phyloP scores from a whole-genome alignment of 2,113 vertebrate genomes.

The Ascaphus truei region DNA sequence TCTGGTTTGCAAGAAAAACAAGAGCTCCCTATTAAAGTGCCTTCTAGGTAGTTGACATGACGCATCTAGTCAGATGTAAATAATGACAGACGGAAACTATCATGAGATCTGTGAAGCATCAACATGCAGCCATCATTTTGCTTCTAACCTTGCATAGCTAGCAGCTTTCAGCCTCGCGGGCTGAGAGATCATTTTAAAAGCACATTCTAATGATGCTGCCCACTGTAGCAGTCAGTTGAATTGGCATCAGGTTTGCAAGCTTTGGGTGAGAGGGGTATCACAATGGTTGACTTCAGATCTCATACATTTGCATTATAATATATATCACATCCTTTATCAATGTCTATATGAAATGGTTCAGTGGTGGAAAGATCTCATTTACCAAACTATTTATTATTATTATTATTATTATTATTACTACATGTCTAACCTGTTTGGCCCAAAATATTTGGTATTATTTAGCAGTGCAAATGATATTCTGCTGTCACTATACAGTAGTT shows the following conservation, averaged over 20 bases:
- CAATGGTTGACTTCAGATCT: constrained; percentile 57
- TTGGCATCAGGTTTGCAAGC: constrained; percentile 76
- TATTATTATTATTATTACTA: neutral
- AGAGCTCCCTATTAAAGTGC: constrained; percentile 85
- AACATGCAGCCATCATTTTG: constrained; percentile 92
- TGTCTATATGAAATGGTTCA: constrained; percentile 17
- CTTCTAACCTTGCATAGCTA: constrained; percentile 93
- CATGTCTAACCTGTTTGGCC: neutral
- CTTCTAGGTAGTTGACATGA: constrained; percentile 96
- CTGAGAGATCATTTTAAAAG: constrained; percentile 93
- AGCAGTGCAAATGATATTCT: constrained; percentile 32
- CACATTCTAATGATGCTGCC: constrained; percentile 92
- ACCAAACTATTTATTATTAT: no score
- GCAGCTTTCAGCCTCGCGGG: constrained; percentile 77
- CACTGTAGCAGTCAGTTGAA: constrained; percentile 72
- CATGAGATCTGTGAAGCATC: constrained; percentile 99
- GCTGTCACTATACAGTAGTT: constrained; percentile 46
- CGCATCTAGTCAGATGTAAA: constrained; percentile 98
- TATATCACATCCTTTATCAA: neutral
- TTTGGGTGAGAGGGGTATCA: constrained; percentile 62
- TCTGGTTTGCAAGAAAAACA: constrained; percentile 75
- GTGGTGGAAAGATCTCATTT: neutral
- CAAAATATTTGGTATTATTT: constrained; percentile 2
- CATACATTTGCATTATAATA: constrained; percentile 40
- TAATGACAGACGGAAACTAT: constrained; percentile 99